Evolutionary conservation across 2,797 vertebrate genomes (phyloP).

Genomic region (Hybognathus amarus): DNA sequence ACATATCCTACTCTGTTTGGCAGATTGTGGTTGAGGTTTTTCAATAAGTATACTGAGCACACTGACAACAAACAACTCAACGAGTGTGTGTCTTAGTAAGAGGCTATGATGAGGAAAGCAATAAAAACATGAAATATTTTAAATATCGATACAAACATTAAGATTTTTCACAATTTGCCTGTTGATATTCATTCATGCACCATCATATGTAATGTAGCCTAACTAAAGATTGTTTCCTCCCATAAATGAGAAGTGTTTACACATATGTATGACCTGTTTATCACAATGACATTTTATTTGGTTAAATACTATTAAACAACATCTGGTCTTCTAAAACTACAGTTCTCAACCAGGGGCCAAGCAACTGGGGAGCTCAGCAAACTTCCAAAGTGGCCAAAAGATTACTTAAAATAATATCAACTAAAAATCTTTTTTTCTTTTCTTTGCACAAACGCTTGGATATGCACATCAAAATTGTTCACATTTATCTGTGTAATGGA

Average conservation of each 20-base stretch:
- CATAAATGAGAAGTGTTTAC: slow-evolving; percentile 4
- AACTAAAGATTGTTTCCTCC: background rate
- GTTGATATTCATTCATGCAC: background rate
- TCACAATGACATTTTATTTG: slow-evolving; percentile 6
- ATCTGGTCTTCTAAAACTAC: background rate
- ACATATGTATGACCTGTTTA: background rate
- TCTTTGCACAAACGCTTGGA: no score
- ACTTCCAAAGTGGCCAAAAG: background rate
- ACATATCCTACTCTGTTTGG: slow-evolving; percentile 15
- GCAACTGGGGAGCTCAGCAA: background rate
- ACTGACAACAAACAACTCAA: slow-evolving; percentile 19
- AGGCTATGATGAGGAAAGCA: background rate
- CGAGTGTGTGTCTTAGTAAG: slow-evolving; percentile 16
- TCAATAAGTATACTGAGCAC: slow-evolving; percentile 11
- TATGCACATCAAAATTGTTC: background rate
- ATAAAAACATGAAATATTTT: background rate
- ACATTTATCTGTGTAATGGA: background rate
- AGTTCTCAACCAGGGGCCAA: background rate
- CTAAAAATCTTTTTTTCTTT: background rate
- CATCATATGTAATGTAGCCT: background rate
- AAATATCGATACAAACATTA: background rate
- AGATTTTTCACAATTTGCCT: background rate
- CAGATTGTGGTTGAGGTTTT: slow-evolving; percentile 40
- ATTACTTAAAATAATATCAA: background rate
- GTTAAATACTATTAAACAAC: background rate